These are phyloP conservation scores for Lonchura striata DNA, from an alignment of 2,113 vertebrate species.

Conservation along the genomic window DNA sequence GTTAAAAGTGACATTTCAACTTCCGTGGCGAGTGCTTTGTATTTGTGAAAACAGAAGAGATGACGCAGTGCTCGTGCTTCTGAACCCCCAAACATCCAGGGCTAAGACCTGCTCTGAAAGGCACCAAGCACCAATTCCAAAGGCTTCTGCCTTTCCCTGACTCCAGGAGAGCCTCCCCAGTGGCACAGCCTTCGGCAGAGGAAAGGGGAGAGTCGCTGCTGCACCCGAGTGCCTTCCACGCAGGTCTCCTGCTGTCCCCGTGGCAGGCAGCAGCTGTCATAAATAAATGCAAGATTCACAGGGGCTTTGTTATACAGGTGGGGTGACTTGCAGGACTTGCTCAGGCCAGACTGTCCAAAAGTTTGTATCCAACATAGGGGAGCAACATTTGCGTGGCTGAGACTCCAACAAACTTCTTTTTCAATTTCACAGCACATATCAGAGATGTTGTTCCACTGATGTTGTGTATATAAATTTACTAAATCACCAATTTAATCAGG, in stretches of 20 bases:
- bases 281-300: not conserved
- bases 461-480: conserved; percentile 41
- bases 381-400: not conserved
- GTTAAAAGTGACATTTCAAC: not conserved
- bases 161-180: not conserved
- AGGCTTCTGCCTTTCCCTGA: not conserved
- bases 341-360: not conserved
- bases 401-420: not conserved
- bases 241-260: not conserved
- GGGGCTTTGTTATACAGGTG: not conserved
- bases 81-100: not conserved
- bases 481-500: conserved; percentile 59
- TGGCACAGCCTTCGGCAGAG: not conserved
- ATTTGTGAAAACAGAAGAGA: not conserved
- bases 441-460: not conserved
- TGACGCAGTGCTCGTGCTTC: not conserved
- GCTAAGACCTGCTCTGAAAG: not conserved
- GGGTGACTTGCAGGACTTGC: not conserved
- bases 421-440: not conserved
- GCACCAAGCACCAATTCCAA: not conserved
- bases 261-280: not conserved
- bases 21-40: not conserved
- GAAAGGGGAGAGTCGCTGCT: not conserved
- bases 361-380: fast-evolving
- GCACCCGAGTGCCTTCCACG: not conserved